Percentiles rank a stretch among this genome's conserved stretches.
Conservation (phyloP, 2,888 invertebrate species). For the Athrips mouffetella region DNA sequence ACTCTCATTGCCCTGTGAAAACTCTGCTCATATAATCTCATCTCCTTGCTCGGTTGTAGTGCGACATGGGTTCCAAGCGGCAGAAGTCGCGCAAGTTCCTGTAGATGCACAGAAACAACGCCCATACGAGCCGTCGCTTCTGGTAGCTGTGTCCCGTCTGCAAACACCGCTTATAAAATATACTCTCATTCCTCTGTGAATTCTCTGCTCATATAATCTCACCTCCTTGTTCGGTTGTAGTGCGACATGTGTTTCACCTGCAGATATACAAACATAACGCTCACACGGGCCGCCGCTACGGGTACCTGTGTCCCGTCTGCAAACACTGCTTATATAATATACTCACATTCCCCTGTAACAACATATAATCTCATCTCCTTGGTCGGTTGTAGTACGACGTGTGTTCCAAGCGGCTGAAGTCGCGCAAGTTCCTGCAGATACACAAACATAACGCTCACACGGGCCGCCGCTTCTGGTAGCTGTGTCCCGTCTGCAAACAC, state of each 20-base stretch:
- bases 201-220: no score
- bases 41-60: constrained; percentile 36
- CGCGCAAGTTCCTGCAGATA: constrained; percentile 68
- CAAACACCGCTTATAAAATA: constrained; percentile 62
- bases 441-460: constrained; percentile 71
- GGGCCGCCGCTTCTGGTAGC: constrained; percentile 59
- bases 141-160: constrained; percentile 64
- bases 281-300: constrained; percentile 63
- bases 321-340: constrained; percentile 63
- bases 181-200: no score
- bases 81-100: no score
- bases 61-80: constrained; percentile 66
- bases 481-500: constrained; percentile 62
- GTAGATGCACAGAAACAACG: constrained; percentile 69
- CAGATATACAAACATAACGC: constrained; percentile 71
- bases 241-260: constrained; percentile 68
- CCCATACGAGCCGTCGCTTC: constrained; percentile 63
- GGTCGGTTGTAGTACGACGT: constrained; percentile 59
- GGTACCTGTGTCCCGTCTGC: constrained; percentile 62
- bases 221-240: no score
- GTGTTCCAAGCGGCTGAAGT: constrained; percentile 64
- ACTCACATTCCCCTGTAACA: no score
- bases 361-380: not conserved
- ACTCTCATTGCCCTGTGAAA: no score
- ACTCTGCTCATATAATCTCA: not conserved